Evolutionary conservation across 2,113 vertebrate species (phyloP).

Genomic region (Nibea coibor): DNA sequence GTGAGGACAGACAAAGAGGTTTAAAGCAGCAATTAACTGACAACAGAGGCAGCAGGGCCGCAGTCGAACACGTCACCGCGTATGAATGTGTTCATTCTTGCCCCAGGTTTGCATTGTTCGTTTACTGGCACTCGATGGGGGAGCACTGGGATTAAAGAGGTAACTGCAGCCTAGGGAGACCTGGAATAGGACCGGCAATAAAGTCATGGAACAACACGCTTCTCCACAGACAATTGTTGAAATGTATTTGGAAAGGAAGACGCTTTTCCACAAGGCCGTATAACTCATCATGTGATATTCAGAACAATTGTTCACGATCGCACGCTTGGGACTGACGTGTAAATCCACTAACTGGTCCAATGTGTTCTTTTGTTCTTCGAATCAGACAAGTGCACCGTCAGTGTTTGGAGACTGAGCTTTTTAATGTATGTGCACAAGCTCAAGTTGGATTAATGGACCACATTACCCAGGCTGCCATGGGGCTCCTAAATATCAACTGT

Average conservation of each 20-base stretch:
- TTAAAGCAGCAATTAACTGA: conserved; percentile 14
- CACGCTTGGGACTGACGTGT: conserved; percentile 24
- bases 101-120: conserved; percentile 24
- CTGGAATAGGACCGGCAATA: conserved; percentile 23
- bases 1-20: background rate
- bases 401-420: background rate
- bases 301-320: conserved; percentile 3
- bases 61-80: conserved; percentile 1
- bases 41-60: background rate
- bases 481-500: background rate
- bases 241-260: conserved; percentile 36
- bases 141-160: conserved; percentile 17
- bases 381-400: background rate
- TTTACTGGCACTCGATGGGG: conserved; percentile 4
- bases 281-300: conserved; percentile 4
- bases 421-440: conserved; percentile 3
- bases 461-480: conserved; percentile 6
- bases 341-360: conserved; percentile 32
- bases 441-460: background rate
- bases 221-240: conserved; percentile 26
- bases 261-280: conserved; percentile 29
- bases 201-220: conserved; percentile 10
- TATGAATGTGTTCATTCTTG: conserved; percentile 27
- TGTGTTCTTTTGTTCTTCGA: conserved; percentile 15
- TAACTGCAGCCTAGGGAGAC: conserved; percentile 17